Percentiles rank a stretch among this genome's conserved stretches.
Evolutionary conservation across 2,888 invertebrate species (phyloP).

Genomic region (Epinotia bilunana): DNA sequence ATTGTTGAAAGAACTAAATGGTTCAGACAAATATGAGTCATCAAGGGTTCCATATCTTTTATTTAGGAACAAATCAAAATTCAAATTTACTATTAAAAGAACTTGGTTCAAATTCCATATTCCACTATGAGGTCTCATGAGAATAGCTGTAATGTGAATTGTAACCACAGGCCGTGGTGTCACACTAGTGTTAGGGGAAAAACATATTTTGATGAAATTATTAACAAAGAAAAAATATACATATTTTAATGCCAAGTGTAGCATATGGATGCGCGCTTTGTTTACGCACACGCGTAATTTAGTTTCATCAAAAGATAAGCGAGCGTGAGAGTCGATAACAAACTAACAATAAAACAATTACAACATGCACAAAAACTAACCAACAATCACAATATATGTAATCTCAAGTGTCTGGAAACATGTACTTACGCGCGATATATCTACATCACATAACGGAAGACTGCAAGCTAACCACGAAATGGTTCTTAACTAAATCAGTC

Average conservation of each 20-base stretch:
- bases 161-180: too few species aligned
- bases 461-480: neutral
- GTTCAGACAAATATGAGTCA: too few species aligned
- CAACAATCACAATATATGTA: slow-evolving; percentile 17
- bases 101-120: too few species aligned
- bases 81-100: too few species aligned
- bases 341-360: slow-evolving; percentile 16
- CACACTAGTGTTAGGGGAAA: too few species aligned
- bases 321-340: slow-evolving; percentile 6
- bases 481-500: neutral
- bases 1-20: too few species aligned
- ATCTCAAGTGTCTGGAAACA: slow-evolving; percentile 10
- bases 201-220: too few species aligned
- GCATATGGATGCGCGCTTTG: slow-evolving; percentile 1
- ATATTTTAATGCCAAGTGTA: neutral
- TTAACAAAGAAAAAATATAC: neutral
- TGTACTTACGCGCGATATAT: slow-evolving; percentile 23
- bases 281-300: slow-evolving; percentile 10
- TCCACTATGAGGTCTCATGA: too few species aligned
- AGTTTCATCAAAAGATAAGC: slow-evolving; percentile 14
- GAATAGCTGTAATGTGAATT: too few species aligned
- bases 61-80: too few species aligned
- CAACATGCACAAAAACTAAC: neutral
- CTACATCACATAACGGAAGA: slow-evolving; percentile 38
- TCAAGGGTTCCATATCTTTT: too few species aligned